A percentile compares a stretch with the other conserved stretches of the same genome.
These are phyloP conservation scores for Sturnira hondurensis DNA, from an alignment of 2,113 vertebrate genomes.

Conservation along the genomic window DNA sequence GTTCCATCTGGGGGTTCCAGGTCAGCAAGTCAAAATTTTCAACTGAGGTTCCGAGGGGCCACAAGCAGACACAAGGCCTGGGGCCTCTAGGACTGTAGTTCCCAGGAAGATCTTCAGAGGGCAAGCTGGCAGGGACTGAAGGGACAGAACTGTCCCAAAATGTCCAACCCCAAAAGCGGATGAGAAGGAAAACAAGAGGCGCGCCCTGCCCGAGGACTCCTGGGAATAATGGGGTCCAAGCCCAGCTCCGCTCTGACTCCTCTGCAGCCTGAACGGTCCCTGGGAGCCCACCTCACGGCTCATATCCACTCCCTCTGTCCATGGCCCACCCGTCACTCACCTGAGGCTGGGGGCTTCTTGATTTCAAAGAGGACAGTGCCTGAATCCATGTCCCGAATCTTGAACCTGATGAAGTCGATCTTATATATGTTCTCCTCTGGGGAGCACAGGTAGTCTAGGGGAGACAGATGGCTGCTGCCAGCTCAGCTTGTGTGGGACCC, in stretches of 20 bases:
- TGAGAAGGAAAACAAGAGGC: neutral
- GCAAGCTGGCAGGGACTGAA: neutral
- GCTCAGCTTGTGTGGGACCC: neutral
- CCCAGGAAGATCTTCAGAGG: slow-evolving; percentile 20
- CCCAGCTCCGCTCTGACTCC: neutral
- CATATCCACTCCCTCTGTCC: neutral
- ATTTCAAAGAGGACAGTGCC: slow-evolving; percentile 98
- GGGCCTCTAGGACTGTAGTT: neutral
- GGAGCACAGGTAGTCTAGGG: slow-evolving; percentile 93
- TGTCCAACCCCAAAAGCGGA: slow-evolving; percentile 7
- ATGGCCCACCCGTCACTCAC: slow-evolving; percentile 77
- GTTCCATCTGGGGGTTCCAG: neutral
- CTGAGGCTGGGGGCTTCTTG: slow-evolving; percentile 92
- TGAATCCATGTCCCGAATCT: slow-evolving; percentile 99
- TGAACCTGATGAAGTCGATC: slow-evolving; percentile 98
- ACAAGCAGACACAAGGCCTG: neutral
- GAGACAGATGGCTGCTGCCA: slow-evolving; percentile 26
- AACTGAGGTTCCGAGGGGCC: neutral
- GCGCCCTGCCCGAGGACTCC: neutral
- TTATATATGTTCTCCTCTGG: slow-evolving; percentile 97
- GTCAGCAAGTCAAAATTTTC: neutral
- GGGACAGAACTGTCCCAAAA: neutral
- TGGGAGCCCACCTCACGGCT: neutral
- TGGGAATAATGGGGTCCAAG: neutral
- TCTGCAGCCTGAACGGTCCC: neutral